Conservation (phyloP, 2,797 vertebrate species). For the Stomatorhinus walkeri region DNA sequence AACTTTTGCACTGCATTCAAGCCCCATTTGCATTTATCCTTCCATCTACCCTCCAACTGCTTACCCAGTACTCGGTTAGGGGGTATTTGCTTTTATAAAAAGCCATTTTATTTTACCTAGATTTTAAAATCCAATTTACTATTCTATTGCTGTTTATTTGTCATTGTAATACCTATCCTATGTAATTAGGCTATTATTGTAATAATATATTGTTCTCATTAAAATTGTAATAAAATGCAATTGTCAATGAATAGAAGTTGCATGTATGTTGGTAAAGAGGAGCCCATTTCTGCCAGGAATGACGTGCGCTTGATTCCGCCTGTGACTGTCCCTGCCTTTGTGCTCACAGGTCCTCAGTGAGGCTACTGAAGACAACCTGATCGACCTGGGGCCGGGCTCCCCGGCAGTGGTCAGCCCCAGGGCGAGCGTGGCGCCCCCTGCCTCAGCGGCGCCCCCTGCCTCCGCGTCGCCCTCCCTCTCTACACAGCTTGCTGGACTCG, state of each 20-base stretch:
- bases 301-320: background rate
- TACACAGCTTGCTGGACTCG: conserved; percentile 86
- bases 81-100: background rate
- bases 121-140: background rate
- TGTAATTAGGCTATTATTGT: background rate
- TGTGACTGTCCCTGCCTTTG: background rate
- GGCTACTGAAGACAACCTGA: conserved; percentile 92
- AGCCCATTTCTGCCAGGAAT: background rate
- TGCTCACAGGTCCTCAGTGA: conserved; percentile 78
- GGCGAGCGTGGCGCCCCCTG: conserved; percentile 56
- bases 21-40: background rate
- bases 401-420: conserved; percentile 95
- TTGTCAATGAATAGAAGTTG: background rate
- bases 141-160: background rate
- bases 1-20: conserved; percentile 3
- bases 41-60: background rate
- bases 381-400: conserved; percentile 92
- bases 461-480: conserved; percentile 67
- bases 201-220: background rate
- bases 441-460: conserved; percentile 56
- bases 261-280: background rate
- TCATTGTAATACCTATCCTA: background rate
- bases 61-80: background rate
- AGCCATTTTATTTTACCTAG: background rate
- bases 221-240: background rate